Base-by-base conservation (phyloP, 1,140 invertebrate species). In the Hypsibius dujardini region DNA sequence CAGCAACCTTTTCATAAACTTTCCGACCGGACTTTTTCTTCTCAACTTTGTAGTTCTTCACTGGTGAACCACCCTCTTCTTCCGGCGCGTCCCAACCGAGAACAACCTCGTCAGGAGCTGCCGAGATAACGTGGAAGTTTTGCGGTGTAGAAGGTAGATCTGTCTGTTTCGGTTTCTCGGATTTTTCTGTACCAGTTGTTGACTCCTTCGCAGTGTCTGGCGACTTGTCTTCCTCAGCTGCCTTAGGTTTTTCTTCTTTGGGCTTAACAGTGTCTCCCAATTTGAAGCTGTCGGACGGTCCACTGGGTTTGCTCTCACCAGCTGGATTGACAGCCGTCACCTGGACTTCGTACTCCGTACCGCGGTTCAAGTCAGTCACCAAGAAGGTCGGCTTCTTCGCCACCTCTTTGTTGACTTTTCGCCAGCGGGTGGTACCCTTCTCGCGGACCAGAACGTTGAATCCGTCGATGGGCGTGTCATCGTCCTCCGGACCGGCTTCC, bases 71-170 rank as follows among this genome's bases (percentile, higher is more conserved):
- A 72, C 89, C 88, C 79, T 87, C 86, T 73, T 84, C 83, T 73
- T 84, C 81, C 15, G 90, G 89, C 71, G 84, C 81, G 75, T 85
- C 84, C 90, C 90, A 92, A 75, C 85, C 85, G 2, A 93, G 76
- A 7, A 15, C 42, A 42, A 67, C 62, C 12, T 45, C 62, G 3
- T 67, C 42, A 45, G 62, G 62, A 12, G 62, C 12, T 15, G 42
- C 45, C 42, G 12, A 12, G 12, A 67, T 15, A 7, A 67, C 62
- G 12, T 67, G 62, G 42, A 67, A 45, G 62, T 67, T 67, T 67
- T 67, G 12, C 3, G 62, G 62, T 15, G 62, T 12, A 7, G 50
- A 56, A 56, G 50, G 50, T 7, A 56, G 7, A n/a, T 7, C 50
- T 56, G 50, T 28, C 28, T 28, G 28, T 28, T 28, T 28, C 28